A percentile compares a stretch with the other conserved stretches of the same genome.
These are phyloP conservation scores for Falcaria lacertinaria DNA, from an alignment of 2,888 invertebrate genomes.

Conservation along the genomic window DNA sequence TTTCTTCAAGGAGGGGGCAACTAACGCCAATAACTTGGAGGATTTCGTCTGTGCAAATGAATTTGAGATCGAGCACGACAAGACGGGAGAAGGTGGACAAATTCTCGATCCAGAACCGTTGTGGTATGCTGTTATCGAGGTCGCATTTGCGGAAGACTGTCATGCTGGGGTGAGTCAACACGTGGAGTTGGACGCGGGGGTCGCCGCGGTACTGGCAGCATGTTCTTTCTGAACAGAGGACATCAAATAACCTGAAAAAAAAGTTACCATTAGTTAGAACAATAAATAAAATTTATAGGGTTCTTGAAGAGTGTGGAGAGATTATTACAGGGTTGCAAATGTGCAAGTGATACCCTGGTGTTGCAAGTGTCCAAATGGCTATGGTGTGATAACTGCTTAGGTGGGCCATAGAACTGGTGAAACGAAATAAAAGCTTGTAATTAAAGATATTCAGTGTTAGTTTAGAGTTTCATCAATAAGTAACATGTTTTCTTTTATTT, in stretches of 20 bases:
- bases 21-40: conserved; percentile 57
- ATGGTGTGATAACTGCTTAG: no score
- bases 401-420: no score
- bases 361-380: no score
- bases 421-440: no score
- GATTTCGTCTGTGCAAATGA: conserved; percentile 75
- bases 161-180: conserved; percentile 67
- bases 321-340: no score
- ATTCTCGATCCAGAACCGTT: conserved; percentile 60
- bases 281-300: no score
- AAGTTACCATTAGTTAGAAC: conserved; percentile 4
- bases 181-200: conserved; percentile 63
- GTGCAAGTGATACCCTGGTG: no score
- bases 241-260: conserved; percentile 70
- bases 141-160: conserved; percentile 70
- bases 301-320: no score
- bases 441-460: no score
- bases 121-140: conserved; percentile 64
- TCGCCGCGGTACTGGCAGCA: conserved; percentile 63
- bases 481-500: no score
- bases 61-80: conserved; percentile 67
- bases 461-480: no score
- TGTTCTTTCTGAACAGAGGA: conserved; percentile 71
- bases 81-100: conserved; percentile 57
- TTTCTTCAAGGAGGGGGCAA: conserved; percentile 63